phyloP scores from a whole-genome alignment of 2,888 invertebrate species.

The Eurytoma adleriae region DNA sequence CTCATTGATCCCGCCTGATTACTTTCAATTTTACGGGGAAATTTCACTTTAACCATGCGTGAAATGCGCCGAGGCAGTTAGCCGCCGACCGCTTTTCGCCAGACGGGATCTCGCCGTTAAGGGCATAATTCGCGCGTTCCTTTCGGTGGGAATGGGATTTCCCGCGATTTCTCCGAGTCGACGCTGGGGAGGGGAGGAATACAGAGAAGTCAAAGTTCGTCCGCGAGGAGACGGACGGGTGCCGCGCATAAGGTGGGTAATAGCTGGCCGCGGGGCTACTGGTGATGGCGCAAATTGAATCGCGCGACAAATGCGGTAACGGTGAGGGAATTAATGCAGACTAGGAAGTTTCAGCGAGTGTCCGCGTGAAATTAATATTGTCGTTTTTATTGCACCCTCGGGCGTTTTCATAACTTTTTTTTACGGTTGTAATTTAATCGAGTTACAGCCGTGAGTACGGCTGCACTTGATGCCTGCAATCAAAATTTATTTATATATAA shows the following conservation, averaged over 20 bases:
- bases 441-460: background rate
- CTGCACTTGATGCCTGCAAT: too few relatives aligned
- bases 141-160: background rate
- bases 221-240: background rate
- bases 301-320: conserved; percentile 11
- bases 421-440: conserved; percentile 10
- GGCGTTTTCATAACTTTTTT: background rate
- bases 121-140: too few relatives aligned
- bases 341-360: background rate
- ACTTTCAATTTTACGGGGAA: conserved; percentile 31
- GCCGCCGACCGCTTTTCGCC: too few relatives aligned
- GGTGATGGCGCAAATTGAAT: conserved; percentile 27
- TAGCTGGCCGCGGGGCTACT: conserved; percentile 1
- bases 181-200: too few relatives aligned
- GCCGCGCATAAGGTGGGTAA: background rate
- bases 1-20: conserved; percentile 26
- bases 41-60: conserved; percentile 24
- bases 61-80: background rate
- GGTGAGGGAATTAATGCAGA: conserved; percentile 18
- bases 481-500: too few relatives aligned
- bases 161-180: conserved; percentile 6
- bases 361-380: background rate
- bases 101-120: too few relatives aligned
- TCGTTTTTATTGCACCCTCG: background rate
- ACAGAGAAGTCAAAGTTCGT: conserved; percentile 14